A percentile compares a stretch with the other conserved stretches of the same genome.
Evolutionary conservation across 2,888 invertebrate species (phyloP).

Genomic region (Dryadula phaetusa): DNA sequence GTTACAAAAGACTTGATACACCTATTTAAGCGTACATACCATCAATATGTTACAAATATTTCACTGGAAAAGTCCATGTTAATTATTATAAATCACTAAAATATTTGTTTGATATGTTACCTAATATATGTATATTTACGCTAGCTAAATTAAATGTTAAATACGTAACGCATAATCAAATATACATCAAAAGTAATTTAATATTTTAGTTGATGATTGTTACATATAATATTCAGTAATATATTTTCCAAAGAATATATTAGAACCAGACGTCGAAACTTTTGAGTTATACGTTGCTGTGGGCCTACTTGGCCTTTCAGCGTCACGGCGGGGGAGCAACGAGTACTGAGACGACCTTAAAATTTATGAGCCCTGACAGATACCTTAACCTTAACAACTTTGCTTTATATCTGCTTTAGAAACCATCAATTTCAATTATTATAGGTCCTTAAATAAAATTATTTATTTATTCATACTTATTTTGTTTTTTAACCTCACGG

Average conservation of each 20-base stretch:
- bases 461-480: not conserved
- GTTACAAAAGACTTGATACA: no score
- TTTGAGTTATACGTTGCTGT: conserved; percentile 37
- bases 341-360: conserved; percentile 24
- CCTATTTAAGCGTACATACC: no score
- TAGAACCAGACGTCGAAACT: conserved; percentile 30
- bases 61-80: no score
- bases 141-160: no score
- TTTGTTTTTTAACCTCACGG: no score
- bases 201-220: not conserved
- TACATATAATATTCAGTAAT: not conserved
- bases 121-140: no score
- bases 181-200: not conserved
- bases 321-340: conserved; percentile 32
- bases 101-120: no score
- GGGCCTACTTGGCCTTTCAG: conserved; percentile 34
- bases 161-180: no score
- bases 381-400: conserved; percentile 34
- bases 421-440: not conserved
- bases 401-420: conserved; percentile 21
- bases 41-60: no score
- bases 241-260: conserved; percentile 17
- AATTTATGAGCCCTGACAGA: conserved; percentile 39
- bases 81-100: no score
- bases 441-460: not conserved